Percentiles rank a stretch among this genome's conserved stretches.
These are phyloP conservation scores for Trichacis sp. DNA, from an alignment of 2,888 invertebrate genomes.

Conservation along the genomic window DNA sequence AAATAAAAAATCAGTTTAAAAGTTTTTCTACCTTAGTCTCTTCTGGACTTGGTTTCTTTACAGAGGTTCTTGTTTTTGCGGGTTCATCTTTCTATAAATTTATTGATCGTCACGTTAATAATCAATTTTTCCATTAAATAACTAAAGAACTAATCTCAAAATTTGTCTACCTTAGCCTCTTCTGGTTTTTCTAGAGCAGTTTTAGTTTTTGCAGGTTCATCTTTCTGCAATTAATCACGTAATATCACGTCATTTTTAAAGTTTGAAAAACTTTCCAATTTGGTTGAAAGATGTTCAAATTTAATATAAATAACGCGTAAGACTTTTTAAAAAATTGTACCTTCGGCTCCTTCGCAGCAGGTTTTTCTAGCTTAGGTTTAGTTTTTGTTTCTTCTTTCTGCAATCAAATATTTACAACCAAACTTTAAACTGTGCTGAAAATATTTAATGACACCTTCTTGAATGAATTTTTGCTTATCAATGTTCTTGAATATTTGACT, in stretches of 20 bases:
- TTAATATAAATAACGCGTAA: background rate
- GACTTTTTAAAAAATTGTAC: slow-evolving; percentile 42
- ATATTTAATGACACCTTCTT: no score
- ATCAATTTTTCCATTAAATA: no score
- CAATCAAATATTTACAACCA: slow-evolving; percentile 9
- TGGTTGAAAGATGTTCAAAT: background rate
- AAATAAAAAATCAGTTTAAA: no score
- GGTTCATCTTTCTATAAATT: slow-evolving; percentile 47
- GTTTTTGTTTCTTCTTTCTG: slow-evolving; percentile 49
- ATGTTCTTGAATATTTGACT: no score
- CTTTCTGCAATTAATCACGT: slow-evolving; percentile 43
- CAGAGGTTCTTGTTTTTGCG: slow-evolving; percentile 48
- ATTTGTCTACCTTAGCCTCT: slow-evolving; percentile 17
- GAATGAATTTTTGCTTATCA: no score
- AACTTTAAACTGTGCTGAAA: no score
- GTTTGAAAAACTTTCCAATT: background rate
- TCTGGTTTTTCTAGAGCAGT: slow-evolving; percentile 31
- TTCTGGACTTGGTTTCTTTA: slow-evolving; percentile 40
- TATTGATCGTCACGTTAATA: no score
- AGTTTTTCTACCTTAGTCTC: slow-evolving; percentile 10
- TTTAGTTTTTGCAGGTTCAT: slow-evolving; percentile 45
- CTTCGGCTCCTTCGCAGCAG: slow-evolving; percentile 44
- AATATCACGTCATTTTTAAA: background rate
- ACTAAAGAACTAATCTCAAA: no score
- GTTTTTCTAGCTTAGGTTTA: slow-evolving; percentile 50